Percentiles rank a stretch among this genome's conserved stretches.
phyloP scores from a whole-genome alignment of 2,888 invertebrate genomes.

The Plemyria rubiginata region DNA sequence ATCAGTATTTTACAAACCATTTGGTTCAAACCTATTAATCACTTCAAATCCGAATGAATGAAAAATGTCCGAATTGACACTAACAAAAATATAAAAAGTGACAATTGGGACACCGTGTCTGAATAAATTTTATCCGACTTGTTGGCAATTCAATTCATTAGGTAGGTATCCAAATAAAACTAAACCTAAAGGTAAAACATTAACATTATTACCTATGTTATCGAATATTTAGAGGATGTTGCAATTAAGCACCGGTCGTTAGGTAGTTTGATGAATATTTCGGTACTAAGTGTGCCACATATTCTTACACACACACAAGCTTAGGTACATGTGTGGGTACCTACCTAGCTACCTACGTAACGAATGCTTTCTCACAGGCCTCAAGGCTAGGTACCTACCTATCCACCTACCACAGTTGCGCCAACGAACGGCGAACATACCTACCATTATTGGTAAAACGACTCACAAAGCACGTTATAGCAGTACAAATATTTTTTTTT shows the following conservation, averaged over 20 bases:
- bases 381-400: constrained; percentile 58
- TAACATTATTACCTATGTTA: constrained; percentile 33
- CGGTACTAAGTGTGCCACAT: constrained; percentile 48
- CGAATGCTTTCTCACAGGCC: constrained; percentile 62
- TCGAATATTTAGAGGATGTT: constrained; percentile 50
- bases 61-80: no score
- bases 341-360: no score
- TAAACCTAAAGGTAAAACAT: constrained; percentile 26
- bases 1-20: no score
- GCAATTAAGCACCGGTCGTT: constrained; percentile 55
- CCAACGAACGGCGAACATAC: constrained; percentile 58
- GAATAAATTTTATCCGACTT: no score
- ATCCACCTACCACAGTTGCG: constrained; percentile 62
- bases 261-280: constrained; percentile 56
- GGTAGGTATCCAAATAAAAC: constrained; percentile 31
- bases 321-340: constrained; percentile 22
- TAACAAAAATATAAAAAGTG: no score
- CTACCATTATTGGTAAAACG: constrained; percentile 57
- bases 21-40: no score
- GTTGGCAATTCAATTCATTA: no score
- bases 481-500: constrained; percentile 11
- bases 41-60: no score
- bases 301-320: constrained; percentile 36
- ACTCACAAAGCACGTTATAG: constrained; percentile 42
- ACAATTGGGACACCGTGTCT: no score